These are phyloP conservation scores for Poecile montanus DNA, from an alignment of 2,797 vertebrate species.

Conservation along the genomic window DNA sequence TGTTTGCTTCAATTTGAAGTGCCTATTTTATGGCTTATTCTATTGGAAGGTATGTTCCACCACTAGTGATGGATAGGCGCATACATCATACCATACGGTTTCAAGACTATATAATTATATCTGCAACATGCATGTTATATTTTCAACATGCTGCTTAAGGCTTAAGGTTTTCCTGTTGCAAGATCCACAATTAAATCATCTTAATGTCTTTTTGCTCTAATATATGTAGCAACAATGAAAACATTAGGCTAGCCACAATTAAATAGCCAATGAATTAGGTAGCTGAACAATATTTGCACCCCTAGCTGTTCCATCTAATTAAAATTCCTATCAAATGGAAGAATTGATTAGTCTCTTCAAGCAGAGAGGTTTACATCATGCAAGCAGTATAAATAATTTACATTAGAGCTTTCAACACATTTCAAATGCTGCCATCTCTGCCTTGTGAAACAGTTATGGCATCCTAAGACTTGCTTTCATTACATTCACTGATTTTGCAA, in stretches of 20 bases:
- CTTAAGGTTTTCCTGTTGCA: conserved; percentile 46
- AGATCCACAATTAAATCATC: conserved; percentile 60
- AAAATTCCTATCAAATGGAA: conserved; percentile 75
- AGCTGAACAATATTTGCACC: conserved; percentile 65
- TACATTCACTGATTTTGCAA: conserved; percentile 61
- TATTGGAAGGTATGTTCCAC: conserved; percentile 33
- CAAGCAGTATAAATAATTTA: conserved; percentile 74
- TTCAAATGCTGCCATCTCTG: conserved; percentile 66
- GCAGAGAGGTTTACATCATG: conserved; percentile 66
- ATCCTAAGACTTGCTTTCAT: conserved; percentile 43
- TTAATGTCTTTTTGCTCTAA: conserved; percentile 54
- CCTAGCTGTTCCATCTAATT: conserved; percentile 76
- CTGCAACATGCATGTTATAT: conserved; percentile 5
- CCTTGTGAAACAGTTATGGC: conserved; percentile 61
- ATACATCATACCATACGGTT: background rate
- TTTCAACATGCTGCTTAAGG: conserved; percentile 23
- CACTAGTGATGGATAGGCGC: conserved; percentile 16
- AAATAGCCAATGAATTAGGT: conserved; percentile 56
- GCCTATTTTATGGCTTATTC: conserved; percentile 41
- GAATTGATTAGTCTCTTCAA: conserved; percentile 75
- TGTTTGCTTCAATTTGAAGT: conserved; percentile 65
- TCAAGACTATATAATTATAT: conserved; percentile 46
- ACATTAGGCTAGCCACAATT: conserved; percentile 68
- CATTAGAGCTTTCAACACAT: conserved; percentile 67
- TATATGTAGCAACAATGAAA: conserved; percentile 59